A percentile compares a stretch with the other conserved stretches of the same genome.
These are phyloP conservation scores for Copsychus sechellarum DNA, from an alignment of 2,113 vertebrate species.

Conservation along the genomic window DNA sequence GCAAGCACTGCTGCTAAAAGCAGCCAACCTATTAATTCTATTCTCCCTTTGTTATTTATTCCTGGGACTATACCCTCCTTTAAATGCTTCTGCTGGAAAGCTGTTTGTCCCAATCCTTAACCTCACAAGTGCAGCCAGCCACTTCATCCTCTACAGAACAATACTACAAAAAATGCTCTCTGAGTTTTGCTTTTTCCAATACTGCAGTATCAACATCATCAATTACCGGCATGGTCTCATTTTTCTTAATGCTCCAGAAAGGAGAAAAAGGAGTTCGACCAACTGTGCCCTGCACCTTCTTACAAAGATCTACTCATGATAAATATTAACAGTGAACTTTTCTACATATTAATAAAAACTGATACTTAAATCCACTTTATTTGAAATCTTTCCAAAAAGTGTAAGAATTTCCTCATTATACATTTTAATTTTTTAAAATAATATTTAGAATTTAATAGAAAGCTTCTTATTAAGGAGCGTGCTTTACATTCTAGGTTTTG, in stretches of 20 bases:
- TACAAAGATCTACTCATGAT: background rate
- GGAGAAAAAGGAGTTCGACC: background rate
- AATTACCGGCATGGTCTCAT: background rate
- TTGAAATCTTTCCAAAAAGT: conserved; percentile 24
- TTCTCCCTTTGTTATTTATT: background rate
- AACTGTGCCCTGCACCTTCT: background rate
- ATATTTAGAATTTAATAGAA: background rate
- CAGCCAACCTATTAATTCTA: background rate
- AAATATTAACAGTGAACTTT: background rate
- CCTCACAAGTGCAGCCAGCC: background rate
- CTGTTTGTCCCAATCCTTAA: background rate
- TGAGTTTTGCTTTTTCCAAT: background rate
- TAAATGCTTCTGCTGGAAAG: background rate
- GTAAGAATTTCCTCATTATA: conserved; percentile 1
- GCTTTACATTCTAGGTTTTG: conserved; percentile 55
- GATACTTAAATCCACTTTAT: conserved; percentile 29
- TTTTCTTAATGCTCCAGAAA: background rate
- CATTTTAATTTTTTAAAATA: conserved; percentile 32
- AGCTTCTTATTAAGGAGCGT: background rate
- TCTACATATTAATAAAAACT: conserved; percentile 14
- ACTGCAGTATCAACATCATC: background rate
- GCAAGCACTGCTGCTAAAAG: background rate
- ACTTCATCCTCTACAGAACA: background rate
- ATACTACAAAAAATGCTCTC: background rate
- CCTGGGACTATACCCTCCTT: background rate